phyloP scores from a whole-genome alignment of 2,888 invertebrate genomes.

The Octodonta nipae region DNA sequence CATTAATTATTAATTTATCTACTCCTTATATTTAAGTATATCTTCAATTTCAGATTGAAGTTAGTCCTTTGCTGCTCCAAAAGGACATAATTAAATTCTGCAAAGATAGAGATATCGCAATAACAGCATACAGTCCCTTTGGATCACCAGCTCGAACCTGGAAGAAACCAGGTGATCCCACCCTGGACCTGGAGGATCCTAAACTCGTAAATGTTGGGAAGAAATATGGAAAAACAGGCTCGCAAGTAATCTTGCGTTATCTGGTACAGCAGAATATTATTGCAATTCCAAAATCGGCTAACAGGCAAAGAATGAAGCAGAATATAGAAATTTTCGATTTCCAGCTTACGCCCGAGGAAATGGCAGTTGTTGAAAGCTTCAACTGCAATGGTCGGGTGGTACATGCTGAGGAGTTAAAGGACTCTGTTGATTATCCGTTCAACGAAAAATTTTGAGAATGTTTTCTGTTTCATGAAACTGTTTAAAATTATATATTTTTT shows the following conservation, averaged over 20 bases:
- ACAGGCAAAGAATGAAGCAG: constrained; percentile 37
- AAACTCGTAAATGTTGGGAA: constrained; percentile 47
- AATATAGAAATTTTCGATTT: constrained; percentile 49
- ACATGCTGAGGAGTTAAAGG: constrained; percentile 24
- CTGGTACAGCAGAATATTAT: constrained; percentile 39
- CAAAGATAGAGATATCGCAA: constrained; percentile 44
- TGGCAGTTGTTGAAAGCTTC: constrained; percentile 38
- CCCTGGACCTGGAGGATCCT: constrained; percentile 44
- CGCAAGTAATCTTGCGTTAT: constrained; percentile 57
- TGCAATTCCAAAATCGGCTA: constrained; percentile 47
- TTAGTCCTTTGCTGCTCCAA: constrained; percentile 52
- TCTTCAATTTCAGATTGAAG: constrained; percentile 44
- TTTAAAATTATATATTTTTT: no score
- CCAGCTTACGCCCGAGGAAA: constrained; percentile 39
- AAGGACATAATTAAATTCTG: constrained; percentile 53
- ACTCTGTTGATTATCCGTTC: constrained; percentile 30
- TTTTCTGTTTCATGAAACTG: no score
- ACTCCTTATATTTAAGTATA: no score
- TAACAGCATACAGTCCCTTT: constrained; percentile 69
- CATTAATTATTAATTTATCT: no score
- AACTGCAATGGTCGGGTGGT: constrained; percentile 28
- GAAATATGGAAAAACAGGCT: constrained; percentile 51
- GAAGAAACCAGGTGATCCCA: constrained; percentile 51
- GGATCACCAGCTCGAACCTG: constrained; percentile 62
- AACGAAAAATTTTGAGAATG: constrained; percentile 18